Base-by-base conservation (phyloP, 2,888 invertebrate genomes). In the Sesia bembeciformis region DNA sequence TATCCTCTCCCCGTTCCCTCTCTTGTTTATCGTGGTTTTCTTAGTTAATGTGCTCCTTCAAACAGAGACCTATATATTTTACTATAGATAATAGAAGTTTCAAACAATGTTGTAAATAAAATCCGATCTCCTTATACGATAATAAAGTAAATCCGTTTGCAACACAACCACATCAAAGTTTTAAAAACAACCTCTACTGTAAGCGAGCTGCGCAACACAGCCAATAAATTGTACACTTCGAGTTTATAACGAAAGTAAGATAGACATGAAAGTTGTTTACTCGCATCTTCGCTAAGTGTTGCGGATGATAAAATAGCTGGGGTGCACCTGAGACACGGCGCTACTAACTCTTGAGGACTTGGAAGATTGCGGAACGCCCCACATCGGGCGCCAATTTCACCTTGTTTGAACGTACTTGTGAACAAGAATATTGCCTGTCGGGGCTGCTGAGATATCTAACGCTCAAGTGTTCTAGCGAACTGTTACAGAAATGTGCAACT, bases 281-380 rank as follows among this genome's bases (percentile, higher is more conserved):
- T 70, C 69, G 67, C 71, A 75, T 81, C 78, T 81, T 77, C 70
- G 63, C 72, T 73, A 71, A 81, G 81, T 78, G 76, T 76, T 74
- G 74, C 70, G 68, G 70, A 76, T 78, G 77, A 78, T 78, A 79
- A 78, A 78, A 77, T 79, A 78, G 67, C 69, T 76, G 72, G 60
- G 77, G 76, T 75, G 73, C 85, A 86, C 84, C 86, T 87, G 87
- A 73, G 77, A 66, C 79, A 64, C 64, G 65, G 62, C 58, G 55
- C 62, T 61, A 64, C 74, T 75, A 73, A 69, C 73, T 72, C 65
- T 67, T 66, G 63, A 72, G 67, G 70, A 74, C 70, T 70, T 67
- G 64, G 64, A 23, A 61, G 63, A 73, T 75, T 70, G 67, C 67
- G 70, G 65, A 61, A 60, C 67, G 63, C 62, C 62, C 67, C 71